Evolutionary conservation across 2,113 vertebrate species (phyloP).

Genomic region (Labeo catla): DNA sequence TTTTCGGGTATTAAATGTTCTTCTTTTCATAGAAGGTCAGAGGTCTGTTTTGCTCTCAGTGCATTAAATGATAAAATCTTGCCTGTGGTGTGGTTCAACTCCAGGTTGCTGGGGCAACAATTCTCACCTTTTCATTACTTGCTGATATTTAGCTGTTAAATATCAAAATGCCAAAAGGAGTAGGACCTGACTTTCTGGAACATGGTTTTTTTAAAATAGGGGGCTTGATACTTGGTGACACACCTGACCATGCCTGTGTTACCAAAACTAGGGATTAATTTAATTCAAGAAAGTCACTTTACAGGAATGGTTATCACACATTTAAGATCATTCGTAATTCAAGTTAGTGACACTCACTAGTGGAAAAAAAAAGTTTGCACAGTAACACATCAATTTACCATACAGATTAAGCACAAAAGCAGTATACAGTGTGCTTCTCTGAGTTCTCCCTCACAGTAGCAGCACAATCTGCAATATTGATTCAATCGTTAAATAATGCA

Average conservation of each 20-base stretch:
- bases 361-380: background rate
- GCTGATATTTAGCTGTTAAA: conserved; percentile 28
- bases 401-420: background rate
- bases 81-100: conserved; percentile 13
- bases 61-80: conserved; percentile 5
- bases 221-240: background rate
- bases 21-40: background rate
- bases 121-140: conserved; percentile 27
- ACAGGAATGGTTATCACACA: background rate
- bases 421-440: background rate
- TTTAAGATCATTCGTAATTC: background rate
- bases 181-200: background rate
- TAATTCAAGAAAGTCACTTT: background rate
- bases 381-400: background rate
- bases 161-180: conserved; percentile 25
- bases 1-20: background rate
- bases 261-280: background rate
- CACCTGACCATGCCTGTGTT: background rate
- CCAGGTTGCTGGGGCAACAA: conserved; percentile 2
- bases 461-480: conserved; percentile 58
- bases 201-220: conserved; percentile 2
- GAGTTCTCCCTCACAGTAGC: conserved; percentile 31
- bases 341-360: background rate
- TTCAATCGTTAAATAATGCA: conserved; percentile 63
- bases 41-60: conserved; percentile 6